Conservation (phyloP, 1,140 invertebrate species). For the Argopecten irradians region DNA sequence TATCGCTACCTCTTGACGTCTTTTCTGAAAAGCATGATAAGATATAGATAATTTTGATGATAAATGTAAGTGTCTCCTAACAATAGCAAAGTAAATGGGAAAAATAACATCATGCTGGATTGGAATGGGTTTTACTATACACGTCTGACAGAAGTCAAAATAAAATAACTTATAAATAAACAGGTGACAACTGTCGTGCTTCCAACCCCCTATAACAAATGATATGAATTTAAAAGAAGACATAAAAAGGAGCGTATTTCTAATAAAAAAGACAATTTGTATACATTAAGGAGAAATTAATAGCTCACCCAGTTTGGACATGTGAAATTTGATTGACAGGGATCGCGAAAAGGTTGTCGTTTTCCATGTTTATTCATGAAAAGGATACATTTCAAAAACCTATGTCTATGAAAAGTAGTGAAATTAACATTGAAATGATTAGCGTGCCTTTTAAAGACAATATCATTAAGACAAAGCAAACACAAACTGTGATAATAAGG, state of each 20-base stretch:
- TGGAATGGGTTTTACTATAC: too few relatives aligned
- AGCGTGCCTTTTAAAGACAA: neutral
- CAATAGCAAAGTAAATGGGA: too few relatives aligned
- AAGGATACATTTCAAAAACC: neutral
- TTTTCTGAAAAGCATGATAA: too few relatives aligned
- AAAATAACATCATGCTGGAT: too few relatives aligned
- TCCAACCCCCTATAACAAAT: neutral
- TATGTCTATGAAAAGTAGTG: neutral
- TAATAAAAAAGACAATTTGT: neutral
- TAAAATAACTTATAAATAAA: neutral
- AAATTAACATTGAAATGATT: constrained; percentile 24
- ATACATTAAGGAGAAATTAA: neutral
- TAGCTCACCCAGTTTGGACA: neutral
- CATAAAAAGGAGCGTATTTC: neutral
- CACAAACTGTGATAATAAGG: neutral
- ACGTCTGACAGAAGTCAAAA: neutral
- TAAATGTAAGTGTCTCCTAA: too few relatives aligned
- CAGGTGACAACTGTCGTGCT: neutral
- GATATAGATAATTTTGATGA: too few relatives aligned
- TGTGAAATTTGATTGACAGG: neutral
- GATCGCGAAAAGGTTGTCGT: constrained; percentile 9
- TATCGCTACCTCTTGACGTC: too few relatives aligned
- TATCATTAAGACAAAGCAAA: neutral
- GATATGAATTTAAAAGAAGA: neutral
- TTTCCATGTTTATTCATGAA: constrained; percentile 6